Conservation (phyloP, 1,140 invertebrate species). For the Laupala kohalensis region DNA sequence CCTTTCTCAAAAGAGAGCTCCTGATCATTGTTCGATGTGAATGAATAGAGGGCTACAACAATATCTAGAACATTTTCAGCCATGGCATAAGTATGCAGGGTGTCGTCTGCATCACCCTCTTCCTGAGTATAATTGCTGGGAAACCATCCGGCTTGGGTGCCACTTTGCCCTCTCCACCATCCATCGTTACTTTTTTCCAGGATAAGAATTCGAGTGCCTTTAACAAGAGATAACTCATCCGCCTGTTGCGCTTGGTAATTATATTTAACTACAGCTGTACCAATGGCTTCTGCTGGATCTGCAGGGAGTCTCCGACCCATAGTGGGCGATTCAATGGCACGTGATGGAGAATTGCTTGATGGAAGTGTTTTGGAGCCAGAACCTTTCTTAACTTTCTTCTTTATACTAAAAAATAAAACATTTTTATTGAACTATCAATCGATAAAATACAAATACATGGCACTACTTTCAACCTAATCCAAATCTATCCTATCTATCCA, state of each 20-base stretch:
- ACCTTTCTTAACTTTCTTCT: slow-evolving; percentile 80
- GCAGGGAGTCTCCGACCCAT: slow-evolving; percentile 56
- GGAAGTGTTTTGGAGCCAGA: slow-evolving; percentile 70
- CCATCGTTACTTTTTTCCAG: slow-evolving; percentile 98
- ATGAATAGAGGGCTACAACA: slow-evolving; percentile 86
- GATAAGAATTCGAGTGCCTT: slow-evolving; percentile 84
- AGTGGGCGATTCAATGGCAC: slow-evolving; percentile 62
- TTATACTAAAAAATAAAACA: slow-evolving; percentile 49
- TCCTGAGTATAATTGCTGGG: slow-evolving; percentile 96
- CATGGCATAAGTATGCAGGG: slow-evolving; percentile 80
- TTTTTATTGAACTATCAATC: background rate
- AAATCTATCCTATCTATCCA: no score
- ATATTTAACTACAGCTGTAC: slow-evolving; percentile 89
- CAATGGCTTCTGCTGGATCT: slow-evolving; percentile 77
- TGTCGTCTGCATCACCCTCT: slow-evolving; percentile 64
- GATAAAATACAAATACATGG: no score
- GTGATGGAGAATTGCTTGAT: slow-evolving; percentile 63
- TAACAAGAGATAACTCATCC: slow-evolving; percentile 87
- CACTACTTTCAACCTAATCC: no score
- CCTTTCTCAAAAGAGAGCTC: slow-evolving; percentile 95
- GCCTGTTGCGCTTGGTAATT: slow-evolving; percentile 95
- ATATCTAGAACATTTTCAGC: slow-evolving; percentile 87
- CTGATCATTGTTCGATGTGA: slow-evolving; percentile 88
- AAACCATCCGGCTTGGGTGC: slow-evolving; percentile 79
- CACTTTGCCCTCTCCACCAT: slow-evolving; percentile 95